Evolutionary conservation across 2,797 vertebrate species (phyloP), one percentile per base, ranked within the genome.

Genomic region (Sardinella longiceps): DNA sequence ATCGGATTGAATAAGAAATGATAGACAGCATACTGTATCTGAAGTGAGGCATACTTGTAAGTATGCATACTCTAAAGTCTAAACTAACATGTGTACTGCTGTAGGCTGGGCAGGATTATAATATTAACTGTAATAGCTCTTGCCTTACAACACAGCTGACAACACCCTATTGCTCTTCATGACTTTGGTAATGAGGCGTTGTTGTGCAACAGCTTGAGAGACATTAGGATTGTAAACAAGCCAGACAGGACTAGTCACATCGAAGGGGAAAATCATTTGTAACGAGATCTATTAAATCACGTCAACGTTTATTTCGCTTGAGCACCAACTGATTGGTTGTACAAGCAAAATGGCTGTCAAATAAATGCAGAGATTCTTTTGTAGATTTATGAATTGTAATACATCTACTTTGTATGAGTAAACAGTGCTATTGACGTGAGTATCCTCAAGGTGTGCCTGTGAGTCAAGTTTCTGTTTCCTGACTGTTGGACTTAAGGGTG

Each of bases 201-300:
- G 63, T 39, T 74, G 66, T 74, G 30, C 66, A 37, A 33, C 1
- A 18, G 30, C 39, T 74, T 14, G 15, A 15, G 3, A 18, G 15
- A 39, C 11, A 39, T 23, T 20, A 3, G 30, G 14, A 39, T 33
- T 39, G 7, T 23, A 74, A 74, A 74, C 66, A 74, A 74, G 66
- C 14, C 66, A 37, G 66, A 39, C 66, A 37, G 66, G 66, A 74
- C 33, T 33, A 5, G 18, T 74, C 30, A 74, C 66, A 39, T 20
- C 1, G 5, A 39, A 74, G 66, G 66, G 66, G 5, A 37, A 74
- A 74, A 74, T 74, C 33, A 74, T 74, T 74, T 70, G 63, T 70
- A 18, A 33, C 15, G 1, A 30, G 14, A 30, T 30, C 11, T 66
- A 2, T 70, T 74, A 5, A 3, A 74, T 33, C 33, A 15, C 15